Percentiles rank a stretch among this genome's conserved stretches.
phyloP scores from a whole-genome alignment of 2,797 vertebrate genomes.

The Florisuga fusca region DNA sequence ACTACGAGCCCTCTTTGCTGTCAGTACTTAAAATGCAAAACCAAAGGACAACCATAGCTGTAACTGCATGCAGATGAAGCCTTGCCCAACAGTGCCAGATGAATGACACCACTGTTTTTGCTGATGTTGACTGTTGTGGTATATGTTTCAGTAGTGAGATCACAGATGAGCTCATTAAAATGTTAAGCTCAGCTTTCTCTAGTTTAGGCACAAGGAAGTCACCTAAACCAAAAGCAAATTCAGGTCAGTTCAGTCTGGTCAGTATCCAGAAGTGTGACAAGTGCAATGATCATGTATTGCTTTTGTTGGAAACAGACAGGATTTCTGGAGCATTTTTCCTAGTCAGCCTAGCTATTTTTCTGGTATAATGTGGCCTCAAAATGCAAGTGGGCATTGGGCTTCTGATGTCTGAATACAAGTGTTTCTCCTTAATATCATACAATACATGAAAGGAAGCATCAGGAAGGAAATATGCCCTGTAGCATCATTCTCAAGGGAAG shows the following conservation, averaged over 20 bases:
- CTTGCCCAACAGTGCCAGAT: neutral
- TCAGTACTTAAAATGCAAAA: neutral
- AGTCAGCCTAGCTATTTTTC: neutral
- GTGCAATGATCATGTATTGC: accelerated
- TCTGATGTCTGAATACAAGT: constrained; percentile 2
- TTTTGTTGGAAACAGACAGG: neutral
- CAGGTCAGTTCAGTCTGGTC: neutral
- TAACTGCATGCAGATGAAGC: neutral
- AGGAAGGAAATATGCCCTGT: constrained; percentile 39
- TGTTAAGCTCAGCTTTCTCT: neutral
- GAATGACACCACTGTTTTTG: neutral
- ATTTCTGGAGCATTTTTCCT: neutral
- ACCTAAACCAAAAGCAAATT: constrained; percentile 8
- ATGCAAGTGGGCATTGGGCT: neutral
- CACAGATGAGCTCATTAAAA: constrained; percentile 1
- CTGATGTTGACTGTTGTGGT: neutral
- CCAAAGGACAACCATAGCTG: neutral
- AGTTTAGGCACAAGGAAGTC: neutral
- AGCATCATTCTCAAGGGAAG: constrained; percentile 39
- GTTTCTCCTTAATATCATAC: constrained; percentile 21
- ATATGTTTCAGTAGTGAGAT: neutral
- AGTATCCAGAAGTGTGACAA: neutral
- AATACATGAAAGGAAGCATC: constrained; percentile 26
- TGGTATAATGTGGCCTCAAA: neutral
- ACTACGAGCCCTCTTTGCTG: neutral